phyloP scores from a whole-genome alignment of 1,140 invertebrate species.

The Caenorhabditis inopinata region DNA sequence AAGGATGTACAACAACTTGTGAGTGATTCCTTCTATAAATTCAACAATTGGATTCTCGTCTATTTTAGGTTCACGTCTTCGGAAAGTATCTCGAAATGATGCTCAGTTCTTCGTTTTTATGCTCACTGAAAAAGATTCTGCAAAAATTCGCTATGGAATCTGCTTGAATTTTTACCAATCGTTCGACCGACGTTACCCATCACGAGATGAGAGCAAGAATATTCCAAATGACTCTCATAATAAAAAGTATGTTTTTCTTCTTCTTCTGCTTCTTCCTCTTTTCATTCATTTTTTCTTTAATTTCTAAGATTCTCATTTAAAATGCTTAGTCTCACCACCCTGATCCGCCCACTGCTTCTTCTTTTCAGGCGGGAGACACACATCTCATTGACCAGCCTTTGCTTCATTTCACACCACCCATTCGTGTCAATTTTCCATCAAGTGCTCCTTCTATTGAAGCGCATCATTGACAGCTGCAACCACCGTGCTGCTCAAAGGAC shows the following conservation, averaged over 20 bases:
- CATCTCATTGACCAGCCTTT: slow-evolving; percentile 89
- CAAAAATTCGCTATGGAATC: slow-evolving; percentile 85
- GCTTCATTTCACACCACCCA: slow-evolving; percentile 96
- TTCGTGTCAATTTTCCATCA: slow-evolving; percentile 83
- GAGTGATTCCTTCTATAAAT: too few relatives aligned
- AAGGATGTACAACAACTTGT: slow-evolving; percentile 89
- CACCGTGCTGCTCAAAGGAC: slow-evolving; percentile 16
- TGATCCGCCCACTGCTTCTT: too few relatives aligned
- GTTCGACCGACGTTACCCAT: slow-evolving; percentile 69
- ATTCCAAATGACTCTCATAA: slow-evolving; percentile 25
- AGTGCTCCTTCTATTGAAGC: slow-evolving; percentile 43
- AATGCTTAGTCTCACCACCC: too few relatives aligned
- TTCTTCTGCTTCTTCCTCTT: too few relatives aligned
- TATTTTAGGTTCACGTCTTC: slow-evolving; percentile 71
- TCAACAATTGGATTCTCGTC: too few relatives aligned
- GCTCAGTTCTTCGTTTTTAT: slow-evolving; percentile 88
- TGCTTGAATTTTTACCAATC: slow-evolving; percentile 97
- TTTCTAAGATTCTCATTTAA: too few relatives aligned
- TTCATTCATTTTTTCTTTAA: background rate
- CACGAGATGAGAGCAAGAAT: slow-evolving; percentile 42
- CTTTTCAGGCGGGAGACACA: slow-evolving; percentile 42
- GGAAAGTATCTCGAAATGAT: slow-evolving; percentile 73
- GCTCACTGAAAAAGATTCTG: slow-evolving; percentile 98
- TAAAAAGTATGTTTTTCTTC: background rate
- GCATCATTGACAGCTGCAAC: slow-evolving; percentile 41